phyloP scores from a whole-genome alignment of 2,888 invertebrate species.

The Corythucha ciliata region DNA sequence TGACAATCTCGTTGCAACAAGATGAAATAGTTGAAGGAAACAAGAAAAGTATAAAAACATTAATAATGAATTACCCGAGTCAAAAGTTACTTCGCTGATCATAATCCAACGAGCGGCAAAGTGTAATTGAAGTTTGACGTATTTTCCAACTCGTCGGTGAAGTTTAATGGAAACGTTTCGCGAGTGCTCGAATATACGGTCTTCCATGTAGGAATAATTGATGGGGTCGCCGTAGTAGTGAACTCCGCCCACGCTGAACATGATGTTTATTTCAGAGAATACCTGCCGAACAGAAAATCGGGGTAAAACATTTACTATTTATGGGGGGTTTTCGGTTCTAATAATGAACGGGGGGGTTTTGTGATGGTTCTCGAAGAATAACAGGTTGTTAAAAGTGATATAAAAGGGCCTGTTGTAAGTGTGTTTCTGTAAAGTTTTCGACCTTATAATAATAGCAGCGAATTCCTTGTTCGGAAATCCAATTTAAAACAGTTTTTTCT shows the following conservation, averaged over 20 bases:
- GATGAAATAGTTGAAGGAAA: too few relatives aligned
- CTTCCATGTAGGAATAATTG: constrained; percentile 60
- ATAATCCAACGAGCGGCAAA: constrained; percentile 82
- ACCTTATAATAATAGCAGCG: not conserved
- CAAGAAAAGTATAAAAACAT: too few relatives aligned
- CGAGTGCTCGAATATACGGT: constrained; percentile 68
- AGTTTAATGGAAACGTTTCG: constrained; percentile 73
- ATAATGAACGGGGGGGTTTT: not conserved
- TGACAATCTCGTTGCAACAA: too few relatives aligned
- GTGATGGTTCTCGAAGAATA: not conserved
- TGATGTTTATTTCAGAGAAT: constrained; percentile 67
- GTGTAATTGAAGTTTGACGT: constrained; percentile 64
- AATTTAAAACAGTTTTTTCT: too few relatives aligned
- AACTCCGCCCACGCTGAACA: constrained; percentile 72
- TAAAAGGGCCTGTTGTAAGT: not conserved
- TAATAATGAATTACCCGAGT: constrained; percentile 65
- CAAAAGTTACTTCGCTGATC: constrained; percentile 80
- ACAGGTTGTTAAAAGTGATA: not conserved
- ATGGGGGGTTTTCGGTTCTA: not conserved
- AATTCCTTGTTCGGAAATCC: not conserved
- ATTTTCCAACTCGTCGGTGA: constrained; percentile 69
- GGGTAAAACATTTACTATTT: not conserved
- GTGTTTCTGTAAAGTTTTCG: not conserved
- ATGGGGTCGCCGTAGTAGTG: constrained; percentile 69
- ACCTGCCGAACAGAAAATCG: constrained; percentile 46